A percentile compares a stretch with the other conserved stretches of the same genome.
Conservation (phyloP, 2,113 vertebrate species). For the Apteryx owenii region DNA sequence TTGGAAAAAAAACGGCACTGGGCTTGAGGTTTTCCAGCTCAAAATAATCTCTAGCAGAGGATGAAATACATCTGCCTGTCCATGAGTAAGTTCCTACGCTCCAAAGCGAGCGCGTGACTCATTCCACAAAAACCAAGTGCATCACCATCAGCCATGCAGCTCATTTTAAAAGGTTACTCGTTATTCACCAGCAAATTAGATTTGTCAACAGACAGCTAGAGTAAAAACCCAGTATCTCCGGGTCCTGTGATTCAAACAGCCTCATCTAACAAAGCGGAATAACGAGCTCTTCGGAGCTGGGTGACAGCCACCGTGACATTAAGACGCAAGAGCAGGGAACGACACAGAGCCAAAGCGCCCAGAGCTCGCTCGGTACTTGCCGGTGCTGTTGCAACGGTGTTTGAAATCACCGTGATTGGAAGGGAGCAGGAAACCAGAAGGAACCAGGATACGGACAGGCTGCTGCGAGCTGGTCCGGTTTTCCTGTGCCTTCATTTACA, state of each 20-base stretch:
- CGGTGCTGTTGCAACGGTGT: not conserved
- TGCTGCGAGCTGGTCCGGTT: not conserved
- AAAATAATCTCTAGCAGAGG: not conserved
- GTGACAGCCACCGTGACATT: not conserved
- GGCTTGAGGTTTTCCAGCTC: not conserved
- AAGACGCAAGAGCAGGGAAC: not conserved
- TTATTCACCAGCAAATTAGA: constrained; percentile 13
- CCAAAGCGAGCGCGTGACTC: not conserved
- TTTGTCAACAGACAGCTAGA: not conserved
- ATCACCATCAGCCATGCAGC: not conserved
- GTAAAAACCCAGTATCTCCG: not conserved
- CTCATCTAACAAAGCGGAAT: not conserved
- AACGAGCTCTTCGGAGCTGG: not conserved
- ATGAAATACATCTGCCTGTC: constrained; percentile 4
- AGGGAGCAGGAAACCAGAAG: not conserved
- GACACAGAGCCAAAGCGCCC: not conserved
- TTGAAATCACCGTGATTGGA: not conserved
- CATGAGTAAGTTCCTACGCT: not conserved
- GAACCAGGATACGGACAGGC: not conserved
- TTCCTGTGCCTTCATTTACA: not conserved
- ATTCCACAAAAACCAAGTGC: not conserved
- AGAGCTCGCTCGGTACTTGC: not conserved
- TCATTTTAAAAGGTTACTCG: not conserved
- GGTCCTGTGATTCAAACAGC: not conserved
- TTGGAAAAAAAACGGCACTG: not conserved